phyloP scores from a whole-genome alignment of 2,113 vertebrate species.

The Phyllostomus hastatus region DNA sequence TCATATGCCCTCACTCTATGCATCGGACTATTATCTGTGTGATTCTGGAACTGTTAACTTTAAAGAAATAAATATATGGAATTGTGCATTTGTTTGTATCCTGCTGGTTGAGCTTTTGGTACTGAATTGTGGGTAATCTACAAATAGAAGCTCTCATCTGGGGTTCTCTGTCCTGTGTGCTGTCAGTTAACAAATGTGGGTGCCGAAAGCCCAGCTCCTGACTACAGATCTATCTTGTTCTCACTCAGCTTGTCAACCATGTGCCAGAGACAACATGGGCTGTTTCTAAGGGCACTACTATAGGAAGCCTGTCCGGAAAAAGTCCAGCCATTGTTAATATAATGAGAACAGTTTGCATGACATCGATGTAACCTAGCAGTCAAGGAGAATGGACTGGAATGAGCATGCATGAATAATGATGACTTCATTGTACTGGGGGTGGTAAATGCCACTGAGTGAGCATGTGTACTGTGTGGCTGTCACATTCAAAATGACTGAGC shows the following conservation, averaged over 20 bases:
- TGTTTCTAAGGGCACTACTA: background rate
- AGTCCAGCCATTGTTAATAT: too few relatives aligned
- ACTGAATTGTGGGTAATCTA: background rate
- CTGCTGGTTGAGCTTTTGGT: background rate
- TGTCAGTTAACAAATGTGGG: background rate
- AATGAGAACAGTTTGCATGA: too few relatives aligned
- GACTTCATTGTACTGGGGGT: too few relatives aligned
- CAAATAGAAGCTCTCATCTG: background rate
- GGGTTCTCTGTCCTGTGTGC: background rate
- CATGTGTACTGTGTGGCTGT: too few relatives aligned
- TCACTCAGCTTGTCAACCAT: rapidly evolving
- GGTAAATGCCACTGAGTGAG: too few relatives aligned
- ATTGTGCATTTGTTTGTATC: background rate
- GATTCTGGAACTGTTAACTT: background rate
- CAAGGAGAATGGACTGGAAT: too few relatives aligned
- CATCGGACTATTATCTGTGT: background rate
- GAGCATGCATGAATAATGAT: too few relatives aligned
- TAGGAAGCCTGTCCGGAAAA: background rate
- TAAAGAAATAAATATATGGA: background rate
- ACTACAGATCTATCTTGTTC: rapidly evolving
- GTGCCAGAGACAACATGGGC: background rate
- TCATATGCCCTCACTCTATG: background rate
- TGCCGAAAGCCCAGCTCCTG: background rate
- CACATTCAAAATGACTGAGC: too few relatives aligned
- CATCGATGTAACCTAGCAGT: too few relatives aligned